Evolutionary conservation across 2,797 vertebrate species (phyloP), one percentile per base, ranked within the genome.

Genomic region (Capromys pilorides): DNA sequence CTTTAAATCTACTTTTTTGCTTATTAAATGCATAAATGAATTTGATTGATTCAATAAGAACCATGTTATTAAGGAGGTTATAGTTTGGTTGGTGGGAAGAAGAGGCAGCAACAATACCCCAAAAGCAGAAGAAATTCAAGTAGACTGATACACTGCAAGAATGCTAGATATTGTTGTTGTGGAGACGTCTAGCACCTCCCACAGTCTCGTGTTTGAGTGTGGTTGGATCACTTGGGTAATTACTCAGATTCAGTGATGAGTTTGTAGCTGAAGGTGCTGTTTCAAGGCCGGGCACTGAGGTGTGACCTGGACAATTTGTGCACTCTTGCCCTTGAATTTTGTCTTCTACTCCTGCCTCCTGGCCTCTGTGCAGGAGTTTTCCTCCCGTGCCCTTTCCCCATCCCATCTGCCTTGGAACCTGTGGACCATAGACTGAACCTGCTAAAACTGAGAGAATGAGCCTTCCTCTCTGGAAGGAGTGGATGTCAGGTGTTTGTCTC

Each of bases 51-150:
- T 85, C 86, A 36, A 5, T 33, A 91, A 45, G 14, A 26, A 64
- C 45, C 22, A 4, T 93, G 11, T 49, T 88, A 7, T 91, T 73
- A 59, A 85, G 45, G 88, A 94, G 24, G 22, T 71, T 88, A 79
- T 54, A 39, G 49, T 94, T 75, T 91, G 78, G 26, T 75, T 91
- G 78, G 26, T 66, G 77, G 57, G 57, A 88, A 18, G 57, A 22
- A 84, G 45, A 84, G 26, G 26, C 36, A 78, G 16, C 78, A 57
- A 26, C 6, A 49, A 64, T 13, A 6, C 7, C 51, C 61, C 16
- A 71, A 75, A 75, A 85, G n/a, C 77, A 33, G 54, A 77, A 95
- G 82, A 90, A 67, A 77, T 82, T 66, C 19, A 75, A n/a, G 39
- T 67, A 86, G 45, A 61, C 57, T 75, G 33, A 51, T 61, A 49